A percentile compares a stretch with the other conserved stretches of the same genome.
phyloP scores from a whole-genome alignment of 2,113 vertebrate species.

The Chionomys nivalis region DNA sequence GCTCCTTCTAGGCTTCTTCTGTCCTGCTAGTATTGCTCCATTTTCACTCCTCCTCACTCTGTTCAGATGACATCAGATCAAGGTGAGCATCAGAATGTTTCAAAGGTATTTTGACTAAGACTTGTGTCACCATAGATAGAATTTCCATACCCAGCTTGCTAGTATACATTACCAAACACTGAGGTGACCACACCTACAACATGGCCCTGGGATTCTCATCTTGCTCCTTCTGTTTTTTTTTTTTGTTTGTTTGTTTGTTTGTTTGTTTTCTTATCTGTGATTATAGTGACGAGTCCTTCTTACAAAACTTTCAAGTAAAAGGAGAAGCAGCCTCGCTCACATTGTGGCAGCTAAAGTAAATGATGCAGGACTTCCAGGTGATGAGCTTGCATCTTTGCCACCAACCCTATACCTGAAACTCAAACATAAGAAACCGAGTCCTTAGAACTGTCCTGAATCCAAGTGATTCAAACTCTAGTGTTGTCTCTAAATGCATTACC shows the following conservation, averaged over 20 bases:
- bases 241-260: too few relatives aligned
- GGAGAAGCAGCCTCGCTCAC: not conserved
- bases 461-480: not conserved
- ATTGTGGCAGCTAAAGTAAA: not conserved
- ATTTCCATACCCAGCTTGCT: not conserved
- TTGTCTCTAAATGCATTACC: not conserved
- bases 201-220: not conserved
- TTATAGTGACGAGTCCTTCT: not conserved
- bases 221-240: not conserved
- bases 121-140: not conserved
- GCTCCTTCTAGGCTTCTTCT: not conserved
- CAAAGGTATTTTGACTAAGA: not conserved
- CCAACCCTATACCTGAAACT: not conserved
- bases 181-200: not conserved
- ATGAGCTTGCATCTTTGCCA: not conserved
- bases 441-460: not conserved
- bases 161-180: not conserved
- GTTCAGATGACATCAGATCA: not conserved
- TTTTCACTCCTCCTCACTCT: not conserved
- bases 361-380: not conserved
- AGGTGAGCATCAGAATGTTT: not conserved
- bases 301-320: not conserved
- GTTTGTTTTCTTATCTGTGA: not conserved
- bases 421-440: not conserved
- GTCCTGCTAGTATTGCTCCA: not conserved